phyloP scores from a whole-genome alignment of 2,113 vertebrate genomes.

The Sapajus apella region DNA sequence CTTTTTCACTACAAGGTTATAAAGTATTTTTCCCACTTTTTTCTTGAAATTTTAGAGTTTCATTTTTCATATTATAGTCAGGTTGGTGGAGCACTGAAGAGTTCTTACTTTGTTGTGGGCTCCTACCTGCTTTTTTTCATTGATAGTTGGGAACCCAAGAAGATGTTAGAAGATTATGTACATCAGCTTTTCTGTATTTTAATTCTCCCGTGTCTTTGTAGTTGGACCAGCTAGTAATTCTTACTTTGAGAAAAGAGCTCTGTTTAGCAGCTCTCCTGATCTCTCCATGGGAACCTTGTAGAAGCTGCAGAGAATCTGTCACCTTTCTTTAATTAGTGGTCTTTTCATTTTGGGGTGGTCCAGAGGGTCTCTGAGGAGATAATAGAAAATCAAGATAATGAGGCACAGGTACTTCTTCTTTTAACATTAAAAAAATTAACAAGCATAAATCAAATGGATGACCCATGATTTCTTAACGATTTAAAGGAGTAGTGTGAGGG shows the following conservation, averaged over 20 bases:
- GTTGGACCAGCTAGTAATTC: not conserved
- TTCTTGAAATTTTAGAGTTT: not conserved
- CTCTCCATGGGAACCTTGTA: not conserved
- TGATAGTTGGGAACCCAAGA: not conserved
- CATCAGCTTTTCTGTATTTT: not conserved
- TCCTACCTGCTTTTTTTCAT: conserved; percentile 2
- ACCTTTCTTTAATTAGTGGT: not conserved
- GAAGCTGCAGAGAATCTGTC: not conserved
- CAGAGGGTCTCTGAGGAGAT: not conserved
- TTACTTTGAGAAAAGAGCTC: not conserved
- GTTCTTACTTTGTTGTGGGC: not conserved
- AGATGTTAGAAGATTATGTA: not conserved
- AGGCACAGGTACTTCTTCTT: not conserved
- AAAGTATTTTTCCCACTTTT: conserved; percentile 7
- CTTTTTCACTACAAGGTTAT: not conserved
- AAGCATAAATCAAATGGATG: not conserved
- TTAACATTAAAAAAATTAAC: not conserved
- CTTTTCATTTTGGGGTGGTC: not conserved
- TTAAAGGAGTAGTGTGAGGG: not conserved
- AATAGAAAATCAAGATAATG: not conserved
- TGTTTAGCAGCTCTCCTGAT: not conserved
- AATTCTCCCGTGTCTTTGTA: not conserved
- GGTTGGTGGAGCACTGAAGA: not conserved
- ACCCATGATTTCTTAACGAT: not conserved
- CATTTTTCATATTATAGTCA: conserved; percentile 13